Evolutionary conservation across 2,797 vertebrate genomes (phyloP), one percentile per base, ranked within the genome.

Genomic region (Phoeniculus purpureus): DNA sequence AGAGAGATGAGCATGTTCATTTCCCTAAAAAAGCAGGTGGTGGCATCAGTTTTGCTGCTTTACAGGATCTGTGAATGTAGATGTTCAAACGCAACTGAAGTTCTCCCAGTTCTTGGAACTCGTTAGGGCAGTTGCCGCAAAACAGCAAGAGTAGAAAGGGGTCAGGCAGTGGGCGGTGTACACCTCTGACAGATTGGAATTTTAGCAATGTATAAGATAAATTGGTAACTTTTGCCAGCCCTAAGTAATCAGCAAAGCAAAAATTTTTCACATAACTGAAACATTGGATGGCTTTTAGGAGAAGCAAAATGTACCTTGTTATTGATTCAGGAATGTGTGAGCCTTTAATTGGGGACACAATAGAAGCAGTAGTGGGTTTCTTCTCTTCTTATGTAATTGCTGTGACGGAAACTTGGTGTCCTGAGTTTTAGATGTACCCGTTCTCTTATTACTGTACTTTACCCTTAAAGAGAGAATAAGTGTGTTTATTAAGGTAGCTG

Each of bases 401-500:
- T 76, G 50, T 17, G 59, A 27, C 84, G 45, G 65, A 89, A 96
- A 93, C 87, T 86, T 72, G 25, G 74, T 91, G 61, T 87, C 59
- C 27, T 43, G 54, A 87, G 34, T 92, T 90, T 92, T 77, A 93
- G 76, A 74, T 73, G 55, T 59, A 45, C 65, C 60, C 0, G 1
- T 58, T 62, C 43, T 82, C 77, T 78, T 58, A 61, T 75, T 54
- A 61, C 43, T 91, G 34, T 27, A 37, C 94, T 95, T 94, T 87
- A 81, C 45, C 65, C 89, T 94, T 84, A 91, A 96, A 89, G 85
- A 75, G 43, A 15, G 32, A 87, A 56, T 78, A 89, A 92, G 23
- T 66, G 64, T 74, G 81, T 92, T 94, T 92, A 73, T 92, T 90
- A 86, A 92, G 56, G 72, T 73, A 45, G 31, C 15, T 93, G 50